Conservation (phyloP, 2,888 invertebrate species). For the Tetranychus piercei region DNA sequence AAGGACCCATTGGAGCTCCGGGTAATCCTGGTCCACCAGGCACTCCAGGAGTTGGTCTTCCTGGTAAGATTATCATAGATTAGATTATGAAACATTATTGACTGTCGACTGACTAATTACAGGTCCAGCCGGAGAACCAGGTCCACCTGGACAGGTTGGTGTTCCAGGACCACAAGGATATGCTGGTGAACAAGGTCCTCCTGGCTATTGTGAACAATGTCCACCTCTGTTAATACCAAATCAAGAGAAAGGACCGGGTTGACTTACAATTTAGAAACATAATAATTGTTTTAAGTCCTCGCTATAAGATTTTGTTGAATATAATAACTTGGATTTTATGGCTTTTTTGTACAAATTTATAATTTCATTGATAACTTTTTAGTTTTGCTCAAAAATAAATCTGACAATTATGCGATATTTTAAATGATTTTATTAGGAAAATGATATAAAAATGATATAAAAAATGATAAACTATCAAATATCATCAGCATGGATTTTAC, state of each 20-base stretch:
- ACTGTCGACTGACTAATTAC: background rate
- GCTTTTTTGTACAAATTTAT: too few relatives aligned
- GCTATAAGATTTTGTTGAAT: too few relatives aligned
- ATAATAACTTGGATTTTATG: too few relatives aligned
- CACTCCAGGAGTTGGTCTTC: constrained; percentile 40
- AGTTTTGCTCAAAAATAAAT: too few relatives aligned
- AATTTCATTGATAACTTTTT: too few relatives aligned
- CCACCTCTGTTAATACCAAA: background rate
- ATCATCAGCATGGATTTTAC: background rate
- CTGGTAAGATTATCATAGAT: background rate
- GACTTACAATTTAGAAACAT: background rate
- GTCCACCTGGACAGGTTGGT: constrained; percentile 37
- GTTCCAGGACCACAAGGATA: constrained; percentile 36
- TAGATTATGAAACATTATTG: background rate
- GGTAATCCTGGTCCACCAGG: constrained; percentile 56
- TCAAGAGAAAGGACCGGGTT: background rate
- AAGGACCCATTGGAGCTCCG: constrained; percentile 41
- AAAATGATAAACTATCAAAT: background rate
- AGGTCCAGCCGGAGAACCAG: constrained; percentile 1
- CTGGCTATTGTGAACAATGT: constrained; percentile 42
- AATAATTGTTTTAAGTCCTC: too few relatives aligned
- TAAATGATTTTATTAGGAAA: too few relatives aligned
- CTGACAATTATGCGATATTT: too few relatives aligned
- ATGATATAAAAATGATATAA: background rate
- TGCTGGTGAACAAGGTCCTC: constrained; percentile 34